Base-by-base conservation (phyloP, 1,140 invertebrate species). In the Drosophila truncata region DNA sequence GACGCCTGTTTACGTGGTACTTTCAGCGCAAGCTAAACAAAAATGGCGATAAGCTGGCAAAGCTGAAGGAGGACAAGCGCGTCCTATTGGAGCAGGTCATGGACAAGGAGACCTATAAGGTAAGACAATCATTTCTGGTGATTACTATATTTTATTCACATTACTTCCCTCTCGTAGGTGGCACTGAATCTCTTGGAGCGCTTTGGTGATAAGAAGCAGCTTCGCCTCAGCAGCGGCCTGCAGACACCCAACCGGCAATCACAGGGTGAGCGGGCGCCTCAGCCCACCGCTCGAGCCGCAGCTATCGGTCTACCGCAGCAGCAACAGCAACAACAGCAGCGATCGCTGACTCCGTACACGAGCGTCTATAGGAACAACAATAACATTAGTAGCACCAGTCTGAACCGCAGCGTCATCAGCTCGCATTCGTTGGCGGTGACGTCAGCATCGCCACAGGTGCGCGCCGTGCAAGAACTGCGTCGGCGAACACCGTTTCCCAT, bases 31-130 rank as follows among this genome's bases (percentile, higher is more conserved):
- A 97, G 93, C 95, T 98, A 44, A 95, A 95, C 58, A 95, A 95
- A 90, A 98, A 98, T 94, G 95, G 96, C 93, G 94, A 95, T 70
- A 96, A 96, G 93, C 93, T 99, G 47, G 93, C 93, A 57, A 94
- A 95, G 49, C 95, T 99, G 88, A 94, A 95, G 77, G 95, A 95
- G 62, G 95, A 98, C 80, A 99, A 98, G 91, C 97, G 96, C 91
- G 96, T 97, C 93, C 96, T 99, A 80, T 93, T 99, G 46, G 98
- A 99, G 91, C 96, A 98, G 93, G 98, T 99, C 35, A 99, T 98
- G 95, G 98, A 99, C 92, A 99, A 96, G 50, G 98, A 99, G 94
- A 99, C 98, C 2, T 99, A 99, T 93, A 99, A 99, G 94, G 97
- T 98, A 84, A 20, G 59, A 50, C 23, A 18, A 33, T 23, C 11